Percentiles rank a stretch among this genome's conserved stretches.
Evolutionary conservation across 2,113 vertebrate species (phyloP).

Genomic region (Noturus placidus): DNA sequence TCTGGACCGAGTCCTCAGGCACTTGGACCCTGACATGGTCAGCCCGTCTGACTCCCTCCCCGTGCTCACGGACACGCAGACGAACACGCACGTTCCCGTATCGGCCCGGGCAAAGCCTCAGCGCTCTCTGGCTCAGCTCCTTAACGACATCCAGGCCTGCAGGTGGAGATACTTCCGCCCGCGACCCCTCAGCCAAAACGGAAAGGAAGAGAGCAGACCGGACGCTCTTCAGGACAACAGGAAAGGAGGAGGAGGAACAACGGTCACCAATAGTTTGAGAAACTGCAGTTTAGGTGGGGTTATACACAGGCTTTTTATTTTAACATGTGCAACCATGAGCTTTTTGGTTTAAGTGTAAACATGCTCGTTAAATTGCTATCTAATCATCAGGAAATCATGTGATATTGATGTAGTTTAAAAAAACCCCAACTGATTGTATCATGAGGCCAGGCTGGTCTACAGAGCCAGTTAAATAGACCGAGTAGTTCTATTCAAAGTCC

Average conservation of each 20-base stretch:
- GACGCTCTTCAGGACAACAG: constrained; percentile 76
- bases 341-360: not conserved
- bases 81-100: constrained; percentile 14
- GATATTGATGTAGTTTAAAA: not conserved
- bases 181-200: constrained; percentile 75
- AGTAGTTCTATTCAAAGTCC: not conserved
- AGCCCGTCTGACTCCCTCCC: constrained; percentile 75
- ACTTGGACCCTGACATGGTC: constrained; percentile 83
- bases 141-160: constrained; percentile 90
- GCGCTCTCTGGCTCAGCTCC: constrained; percentile 81
- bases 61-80: constrained; percentile 52
- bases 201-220: constrained; percentile 77
- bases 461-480: not conserved
- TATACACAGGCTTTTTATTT: not conserved
- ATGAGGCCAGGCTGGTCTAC: not conserved
- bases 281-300: constrained; percentile 81
- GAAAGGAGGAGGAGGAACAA: constrained; percentile 73
- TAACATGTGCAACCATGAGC: not conserved
- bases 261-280: constrained; percentile 72
- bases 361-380: not conserved
- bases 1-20: constrained; percentile 79
- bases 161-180: constrained; percentile 90
- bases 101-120: constrained; percentile 19
- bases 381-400: not conserved
- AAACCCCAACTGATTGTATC: too few relatives aligned